A percentile compares a stretch with the other conserved stretches of the same genome.
Conservation (phyloP, 1,140 invertebrate species). For the Plectrocnemia conspersa region DNA sequence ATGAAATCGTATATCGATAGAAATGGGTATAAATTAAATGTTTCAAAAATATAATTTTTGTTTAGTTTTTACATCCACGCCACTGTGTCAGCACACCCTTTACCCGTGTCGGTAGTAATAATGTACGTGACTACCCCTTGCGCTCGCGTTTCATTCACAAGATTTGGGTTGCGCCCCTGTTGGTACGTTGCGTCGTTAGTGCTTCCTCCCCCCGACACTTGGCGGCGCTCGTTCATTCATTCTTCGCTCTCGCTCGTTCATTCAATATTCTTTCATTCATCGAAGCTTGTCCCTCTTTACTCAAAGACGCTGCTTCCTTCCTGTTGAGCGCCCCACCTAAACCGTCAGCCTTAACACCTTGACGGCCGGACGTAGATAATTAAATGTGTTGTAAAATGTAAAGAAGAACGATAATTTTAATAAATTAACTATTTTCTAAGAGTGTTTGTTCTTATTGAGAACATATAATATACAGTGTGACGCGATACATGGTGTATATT, state of each 20-base stretch:
- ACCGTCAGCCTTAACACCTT: conserved; percentile 11
- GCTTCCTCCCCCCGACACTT: conserved; percentile 6
- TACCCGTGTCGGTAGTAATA: neutral
- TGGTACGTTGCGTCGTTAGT: conserved; percentile 8
- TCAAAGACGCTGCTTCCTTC: conserved; percentile 7
- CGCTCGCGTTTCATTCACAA: no score
- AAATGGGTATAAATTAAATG: no score
- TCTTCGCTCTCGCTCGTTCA: conserved; percentile 16
- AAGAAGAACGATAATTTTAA: no score
- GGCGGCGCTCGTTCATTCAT: conserved; percentile 11
- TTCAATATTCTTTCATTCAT: conserved; percentile 32
- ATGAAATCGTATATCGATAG: no score
- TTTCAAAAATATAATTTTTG: no score
- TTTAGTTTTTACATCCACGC: conserved; percentile 6
- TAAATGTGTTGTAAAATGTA: no score
- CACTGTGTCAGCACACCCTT: conserved; percentile 10
- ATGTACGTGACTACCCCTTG: no score
- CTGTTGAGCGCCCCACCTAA: neutral
- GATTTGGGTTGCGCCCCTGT: no score
- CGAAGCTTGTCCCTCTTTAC: conserved; percentile 13
- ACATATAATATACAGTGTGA: no score
- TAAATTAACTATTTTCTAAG: no score
- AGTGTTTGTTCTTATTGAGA: no score
- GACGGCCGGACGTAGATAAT: neutral
- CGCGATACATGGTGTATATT: no score